phyloP scores from a whole-genome alignment of 2,888 invertebrate genomes.

The Drosophila recens region DNA sequence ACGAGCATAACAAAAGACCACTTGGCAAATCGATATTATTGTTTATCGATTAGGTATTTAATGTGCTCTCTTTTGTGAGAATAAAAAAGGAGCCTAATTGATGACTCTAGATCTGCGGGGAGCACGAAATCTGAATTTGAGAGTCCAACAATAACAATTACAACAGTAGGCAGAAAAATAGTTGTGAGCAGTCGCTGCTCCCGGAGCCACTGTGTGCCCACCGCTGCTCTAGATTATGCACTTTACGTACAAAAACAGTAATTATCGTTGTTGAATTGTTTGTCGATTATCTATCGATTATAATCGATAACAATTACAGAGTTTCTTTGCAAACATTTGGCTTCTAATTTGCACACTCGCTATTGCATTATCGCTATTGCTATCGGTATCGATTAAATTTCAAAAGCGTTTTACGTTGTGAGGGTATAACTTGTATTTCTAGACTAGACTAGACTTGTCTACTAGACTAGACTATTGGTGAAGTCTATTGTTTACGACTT shows the following conservation, averaged over 20 bases:
- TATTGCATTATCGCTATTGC: too few relatives aligned
- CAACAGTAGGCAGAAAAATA: too few relatives aligned
- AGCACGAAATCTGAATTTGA: too few relatives aligned
- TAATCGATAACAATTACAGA: not conserved
- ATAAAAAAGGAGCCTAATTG: not conserved
- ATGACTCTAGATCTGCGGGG: too few relatives aligned
- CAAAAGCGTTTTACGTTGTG: not conserved
- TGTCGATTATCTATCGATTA: constrained; percentile 2
- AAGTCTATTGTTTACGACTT: not conserved
- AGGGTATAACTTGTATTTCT: not conserved
- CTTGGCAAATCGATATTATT: constrained; percentile 20
- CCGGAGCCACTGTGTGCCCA: too few relatives aligned
- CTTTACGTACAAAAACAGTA: not conserved
- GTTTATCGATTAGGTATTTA: constrained; percentile 18
- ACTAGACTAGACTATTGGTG: not conserved
- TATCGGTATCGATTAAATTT: not conserved
- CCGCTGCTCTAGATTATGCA: not conserved
- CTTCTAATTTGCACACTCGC: not conserved
- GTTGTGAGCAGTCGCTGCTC: too few relatives aligned
- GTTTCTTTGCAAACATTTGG: not conserved
- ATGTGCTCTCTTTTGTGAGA: not conserved
- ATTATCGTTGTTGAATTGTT: not conserved
- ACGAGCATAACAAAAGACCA: constrained; percentile 15
- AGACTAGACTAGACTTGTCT: not conserved
- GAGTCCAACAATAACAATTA: too few relatives aligned